Evolutionary conservation across 2,888 invertebrate genomes (phyloP), one percentile per base, ranked within the genome.

Genomic region (Chloromyia formosa): DNA sequence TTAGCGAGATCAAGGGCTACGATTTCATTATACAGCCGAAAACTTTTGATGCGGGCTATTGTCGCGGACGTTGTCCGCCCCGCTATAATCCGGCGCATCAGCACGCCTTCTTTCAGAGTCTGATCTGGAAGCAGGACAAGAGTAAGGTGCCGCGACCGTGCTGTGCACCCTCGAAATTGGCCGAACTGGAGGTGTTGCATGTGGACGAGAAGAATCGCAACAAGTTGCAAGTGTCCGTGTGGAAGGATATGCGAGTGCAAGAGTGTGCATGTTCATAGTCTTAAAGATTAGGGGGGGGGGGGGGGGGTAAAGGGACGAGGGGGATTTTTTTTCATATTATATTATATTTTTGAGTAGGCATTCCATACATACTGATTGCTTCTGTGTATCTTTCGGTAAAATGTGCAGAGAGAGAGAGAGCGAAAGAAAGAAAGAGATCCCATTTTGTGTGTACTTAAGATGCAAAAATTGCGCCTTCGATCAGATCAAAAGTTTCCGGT

Each of bases 241-340:
- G 91, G 91, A 89, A 89, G 79, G 89, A 92, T 80, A 92, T 92
- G 89, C 87, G 88, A 80, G 91, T 92, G 58, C 83, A 90, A 73
- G 91, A 92, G 83, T 92, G 92, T 83, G 91, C 91, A 75, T 92
- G 92, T 83, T 90, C 91, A 79, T 92, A 88, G 84, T 56, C 42
- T 14, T 18, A n/a, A n/a, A n/a, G n/a, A n/a, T n/a, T n/a, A n/a
- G n/a, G n/a, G n/a, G n/a, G n/a, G n/a, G n/a, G n/a, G n/a, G n/a
- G n/a, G n/a, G 23, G n/a, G n/a, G 7, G 54, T 54, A 5, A 54
- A 7, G 14, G 12, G 54, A 14, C n/a, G n/a, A n/a, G n/a, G n/a
- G n/a, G n/a, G n/a, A n/a, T n/a, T n/a, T n/a, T n/a, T n/a, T n/a
- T n/a, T n/a, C n/a, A n/a, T n/a, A n/a, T n/a, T n/a, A n/a, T n/a